Evolutionary conservation across 2,888 invertebrate species (phyloP), one percentile per base, ranked within the genome.

Genomic region (Patella pellucida): DNA sequence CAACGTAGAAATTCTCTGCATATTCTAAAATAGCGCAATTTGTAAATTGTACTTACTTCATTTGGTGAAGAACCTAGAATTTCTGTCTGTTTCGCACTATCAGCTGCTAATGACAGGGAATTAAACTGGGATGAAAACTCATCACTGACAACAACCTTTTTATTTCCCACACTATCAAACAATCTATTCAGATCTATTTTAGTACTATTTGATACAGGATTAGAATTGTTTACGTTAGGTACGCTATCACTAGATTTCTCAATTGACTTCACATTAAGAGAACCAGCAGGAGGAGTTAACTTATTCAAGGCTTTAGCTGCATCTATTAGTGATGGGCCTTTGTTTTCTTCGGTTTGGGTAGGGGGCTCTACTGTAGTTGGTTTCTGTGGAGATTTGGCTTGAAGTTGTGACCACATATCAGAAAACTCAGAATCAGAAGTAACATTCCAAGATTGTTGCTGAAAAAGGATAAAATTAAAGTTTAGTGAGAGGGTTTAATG

Each of bases 321-420:
- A 62, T 62, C 62, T 23, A 23, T 62, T 11, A 62, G 23, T 71
- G 84, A 82, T 52, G 76, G 69, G 69, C 79, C 82, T 62, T 78
- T 73, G 41, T 41, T 7, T 62, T 19, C 19, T 7, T 62, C 62
- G 23, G 19, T 23, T 12, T 14, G 5, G 14, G 3, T 19, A 19
- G 19, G 19, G 7, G 16, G 19, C 16, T 19, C 11, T 62, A 14
- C 11, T 23, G 62, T 19, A 11, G 19, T 62, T 23, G 62, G 23
- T 52, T 73, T 73, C 12, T 41, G 51, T 31, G 68, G 73, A 12
- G 73, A 62, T 52, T 73, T 62, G 15, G 73, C 73, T 75, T 86
- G 82, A 41, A 88, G 75, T 50, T 86, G 82, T 75, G 85, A 86
- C 88, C 88, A 88, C 81, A 87, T 86, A 75, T 83, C 84, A 69